These are phyloP conservation scores for Drosophila cracens DNA, from an alignment of 2,888 invertebrate genomes.

Conservation along the genomic window DNA sequence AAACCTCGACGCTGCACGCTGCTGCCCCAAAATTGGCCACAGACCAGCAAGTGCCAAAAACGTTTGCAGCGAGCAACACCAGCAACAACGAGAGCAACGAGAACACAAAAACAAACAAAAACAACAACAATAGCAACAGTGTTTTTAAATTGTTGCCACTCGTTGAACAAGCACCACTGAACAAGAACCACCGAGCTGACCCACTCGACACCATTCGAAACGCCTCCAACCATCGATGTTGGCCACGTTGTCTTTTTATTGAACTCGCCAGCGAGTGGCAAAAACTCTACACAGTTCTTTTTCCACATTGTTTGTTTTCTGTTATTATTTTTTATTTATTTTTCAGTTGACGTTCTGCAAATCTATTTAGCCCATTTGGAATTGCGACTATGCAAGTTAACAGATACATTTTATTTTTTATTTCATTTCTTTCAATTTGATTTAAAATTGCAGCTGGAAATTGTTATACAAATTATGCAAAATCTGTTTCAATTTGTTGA, in stretches of 20 bases:
- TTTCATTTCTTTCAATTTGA: neutral
- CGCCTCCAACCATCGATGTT: constrained; percentile 12
- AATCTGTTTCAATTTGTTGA: neutral
- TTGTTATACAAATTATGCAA: neutral
- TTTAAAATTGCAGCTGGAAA: neutral
- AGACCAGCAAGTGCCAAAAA: constrained; percentile 76
- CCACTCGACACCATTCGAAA: constrained; percentile 54
- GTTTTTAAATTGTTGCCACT: constrained; percentile 70
- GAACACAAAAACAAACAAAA: constrained; percentile 14
- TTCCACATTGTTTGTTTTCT: constrained; percentile 3
- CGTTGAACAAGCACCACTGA: constrained; percentile 57
- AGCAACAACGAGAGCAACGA: constrained; percentile 17
- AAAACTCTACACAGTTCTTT: constrained; percentile 42
- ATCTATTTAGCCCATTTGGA: neutral
- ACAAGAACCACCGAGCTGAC: constrained; percentile 9
- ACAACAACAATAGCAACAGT: constrained; percentile 26
- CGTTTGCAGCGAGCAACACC: constrained; percentile 48
- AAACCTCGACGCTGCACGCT: constrained; percentile 33
- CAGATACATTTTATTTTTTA: neutral
- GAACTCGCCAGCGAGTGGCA: constrained; percentile 57
- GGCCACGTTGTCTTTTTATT: constrained; percentile 54
- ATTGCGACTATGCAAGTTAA: neutral
- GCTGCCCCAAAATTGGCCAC: constrained; percentile 72
- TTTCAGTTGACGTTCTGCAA: constrained; percentile 3
- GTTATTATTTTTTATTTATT: neutral